These are phyloP conservation scores for Podilymbus podiceps DNA, from an alignment of 2,113 vertebrate genomes.

Conservation along the genomic window DNA sequence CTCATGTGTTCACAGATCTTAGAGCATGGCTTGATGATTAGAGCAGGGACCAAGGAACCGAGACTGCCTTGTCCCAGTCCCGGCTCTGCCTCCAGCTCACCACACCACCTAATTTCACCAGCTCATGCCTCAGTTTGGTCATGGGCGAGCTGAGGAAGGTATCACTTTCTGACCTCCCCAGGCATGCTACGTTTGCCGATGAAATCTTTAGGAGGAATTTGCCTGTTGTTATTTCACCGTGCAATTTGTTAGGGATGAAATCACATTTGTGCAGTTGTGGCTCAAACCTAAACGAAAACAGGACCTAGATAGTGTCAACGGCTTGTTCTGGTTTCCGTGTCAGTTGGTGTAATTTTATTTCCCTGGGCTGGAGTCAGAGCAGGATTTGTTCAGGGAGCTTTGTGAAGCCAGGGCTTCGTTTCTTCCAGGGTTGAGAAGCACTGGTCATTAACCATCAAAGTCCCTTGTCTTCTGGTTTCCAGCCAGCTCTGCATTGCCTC, in stretches of 20 bases:
- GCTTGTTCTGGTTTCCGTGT: background rate
- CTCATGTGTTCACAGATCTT: rapidly evolving
- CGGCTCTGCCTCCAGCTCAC: background rate
- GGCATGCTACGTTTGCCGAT: background rate
- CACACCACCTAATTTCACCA: background rate
- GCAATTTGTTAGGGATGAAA: background rate
- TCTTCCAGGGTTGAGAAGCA: background rate
- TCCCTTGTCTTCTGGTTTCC: background rate
- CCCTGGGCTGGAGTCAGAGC: background rate
- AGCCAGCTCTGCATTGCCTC: background rate
- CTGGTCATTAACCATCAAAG: constrained; percentile 36
- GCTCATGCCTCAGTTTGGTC: background rate
- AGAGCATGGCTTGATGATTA: background rate
- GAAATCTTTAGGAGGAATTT: background rate
- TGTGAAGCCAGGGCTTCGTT: background rate
- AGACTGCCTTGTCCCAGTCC: background rate
- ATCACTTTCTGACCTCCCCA: background rate
- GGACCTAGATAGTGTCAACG: background rate
- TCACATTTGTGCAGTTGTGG: too few relatives aligned
- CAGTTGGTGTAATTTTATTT: background rate
- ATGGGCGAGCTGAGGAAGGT: background rate
- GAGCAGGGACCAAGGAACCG: background rate
- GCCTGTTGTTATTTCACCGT: background rate
- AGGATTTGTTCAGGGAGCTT: background rate
- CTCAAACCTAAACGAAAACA: background rate